These are phyloP conservation scores for Glaucidium brasilianum DNA, from an alignment of 2,113 vertebrate genomes.

Conservation along the genomic window DNA sequence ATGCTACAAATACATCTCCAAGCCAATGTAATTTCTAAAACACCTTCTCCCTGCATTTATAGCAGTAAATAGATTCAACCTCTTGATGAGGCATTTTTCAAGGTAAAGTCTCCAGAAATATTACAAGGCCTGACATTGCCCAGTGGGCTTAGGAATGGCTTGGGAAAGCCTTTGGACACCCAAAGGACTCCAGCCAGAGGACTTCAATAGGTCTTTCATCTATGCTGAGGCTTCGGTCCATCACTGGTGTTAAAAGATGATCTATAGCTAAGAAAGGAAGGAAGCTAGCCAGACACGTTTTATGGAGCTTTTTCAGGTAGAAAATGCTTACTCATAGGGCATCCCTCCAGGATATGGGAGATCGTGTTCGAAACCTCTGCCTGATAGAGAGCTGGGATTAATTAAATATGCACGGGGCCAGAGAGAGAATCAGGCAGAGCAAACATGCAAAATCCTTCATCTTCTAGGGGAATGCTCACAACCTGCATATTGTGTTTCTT, in stretches of 20 bases:
- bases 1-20: neutral
- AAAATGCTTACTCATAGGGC: neutral
- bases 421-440: neutral
- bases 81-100: neutral
- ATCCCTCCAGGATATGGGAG: neutral
- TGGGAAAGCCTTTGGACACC: neutral
- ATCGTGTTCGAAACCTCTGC: neutral
- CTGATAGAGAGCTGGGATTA: neutral
- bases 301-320: neutral
- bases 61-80: neutral
- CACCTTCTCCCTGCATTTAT: neutral
- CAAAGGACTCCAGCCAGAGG: neutral
- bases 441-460: conserved; percentile 5
- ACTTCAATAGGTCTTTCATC: neutral
- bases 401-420: neutral
- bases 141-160: neutral
- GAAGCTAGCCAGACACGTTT: accelerated
- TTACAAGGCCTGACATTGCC: neutral
- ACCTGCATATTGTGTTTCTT: neutral
- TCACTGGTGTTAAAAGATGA: neutral
- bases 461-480: neutral
- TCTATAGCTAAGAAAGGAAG: neutral
- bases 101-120: neutral
- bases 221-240: neutral
- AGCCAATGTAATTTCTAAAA: neutral